These are phyloP conservation scores for Trachemys scripta DNA, from an alignment of 2,113 vertebrate genomes.

Conservation along the genomic window DNA sequence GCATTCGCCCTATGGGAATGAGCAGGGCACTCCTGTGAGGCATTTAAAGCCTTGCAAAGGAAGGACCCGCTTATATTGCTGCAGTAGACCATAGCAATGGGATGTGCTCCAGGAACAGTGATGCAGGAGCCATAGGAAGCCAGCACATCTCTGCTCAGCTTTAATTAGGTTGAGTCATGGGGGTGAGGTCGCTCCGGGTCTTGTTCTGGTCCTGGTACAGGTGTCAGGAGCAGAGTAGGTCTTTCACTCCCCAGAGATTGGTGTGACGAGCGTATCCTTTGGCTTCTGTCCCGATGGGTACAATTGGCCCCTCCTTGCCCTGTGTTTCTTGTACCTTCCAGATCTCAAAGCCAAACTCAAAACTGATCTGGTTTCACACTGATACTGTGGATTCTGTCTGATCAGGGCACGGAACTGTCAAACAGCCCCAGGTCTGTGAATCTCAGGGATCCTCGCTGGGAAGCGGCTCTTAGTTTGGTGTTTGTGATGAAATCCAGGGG, in stretches of 20 bases:
- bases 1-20: background rate
- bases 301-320: background rate
- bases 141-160: background rate
- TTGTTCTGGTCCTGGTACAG: background rate
- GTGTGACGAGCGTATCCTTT: background rate
- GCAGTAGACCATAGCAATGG: background rate
- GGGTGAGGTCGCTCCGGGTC: background rate
- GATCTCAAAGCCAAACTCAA: background rate
- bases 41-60: background rate
- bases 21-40: background rate
- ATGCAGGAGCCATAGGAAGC: background rate
- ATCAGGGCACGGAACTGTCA: background rate
- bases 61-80: background rate
- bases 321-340: background rate
- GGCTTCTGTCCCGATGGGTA: no score
- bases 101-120: background rate
- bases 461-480: background rate
- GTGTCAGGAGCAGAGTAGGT: background rate
- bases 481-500: background rate
- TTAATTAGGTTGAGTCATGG: background rate
- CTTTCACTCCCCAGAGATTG: background rate
- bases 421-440: background rate
- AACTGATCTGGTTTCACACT: background rate
- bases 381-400: background rate
- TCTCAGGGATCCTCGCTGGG: background rate